These are phyloP conservation scores for Thyatira batis DNA, from an alignment of 2,888 invertebrate genomes.

Conservation along the genomic window DNA sequence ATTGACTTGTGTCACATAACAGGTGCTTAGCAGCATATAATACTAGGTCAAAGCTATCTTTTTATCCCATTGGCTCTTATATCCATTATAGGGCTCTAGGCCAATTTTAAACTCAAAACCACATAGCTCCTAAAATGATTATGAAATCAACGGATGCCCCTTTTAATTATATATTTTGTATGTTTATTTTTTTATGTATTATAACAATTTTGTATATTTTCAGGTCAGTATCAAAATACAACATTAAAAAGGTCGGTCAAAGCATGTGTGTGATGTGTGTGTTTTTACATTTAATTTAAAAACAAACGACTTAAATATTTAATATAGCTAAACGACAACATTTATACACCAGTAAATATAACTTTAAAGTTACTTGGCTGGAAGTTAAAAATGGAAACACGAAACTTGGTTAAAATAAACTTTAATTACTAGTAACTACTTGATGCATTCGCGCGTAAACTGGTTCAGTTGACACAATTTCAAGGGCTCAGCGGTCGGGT, in stretches of 20 bases:
- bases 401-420: neutral
- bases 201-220: constrained; percentile 11
- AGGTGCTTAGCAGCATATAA: no score
- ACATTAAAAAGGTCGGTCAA: constrained; percentile 18
- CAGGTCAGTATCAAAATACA: constrained; percentile 31
- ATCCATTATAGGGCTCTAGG: no score
- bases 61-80: neutral
- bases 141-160: no score
- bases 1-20: no score
- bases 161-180: neutral
- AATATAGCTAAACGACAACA: no score
- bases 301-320: no score
- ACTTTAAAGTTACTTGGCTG: no score
- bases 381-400: neutral
- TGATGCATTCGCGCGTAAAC: constrained; percentile 25
- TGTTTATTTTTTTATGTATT: neutral
- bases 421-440: neutral
- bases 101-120: no score
- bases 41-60: no score
- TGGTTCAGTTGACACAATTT: constrained; percentile 44
- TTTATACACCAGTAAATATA: no score
- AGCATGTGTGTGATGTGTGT: constrained; percentile 23
- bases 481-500: constrained; percentile 39
- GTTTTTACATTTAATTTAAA: neutral
- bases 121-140: no score